Conservation (phyloP, 2,113 vertebrate genomes). For the Arenaria interpres region DNA sequence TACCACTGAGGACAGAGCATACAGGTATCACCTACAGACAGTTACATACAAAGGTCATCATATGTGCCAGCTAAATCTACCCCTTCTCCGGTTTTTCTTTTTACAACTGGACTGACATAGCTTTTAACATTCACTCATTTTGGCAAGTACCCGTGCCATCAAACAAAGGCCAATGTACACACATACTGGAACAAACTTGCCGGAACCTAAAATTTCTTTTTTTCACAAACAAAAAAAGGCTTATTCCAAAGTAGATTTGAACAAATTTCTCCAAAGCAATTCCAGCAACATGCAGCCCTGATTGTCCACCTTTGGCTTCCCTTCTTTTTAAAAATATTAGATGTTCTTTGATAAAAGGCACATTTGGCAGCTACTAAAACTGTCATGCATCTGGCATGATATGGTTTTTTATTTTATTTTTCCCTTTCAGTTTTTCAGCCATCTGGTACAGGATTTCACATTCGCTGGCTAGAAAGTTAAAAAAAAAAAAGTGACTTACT, state of each 20-base stretch:
- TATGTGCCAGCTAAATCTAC: conserved; percentile 31
- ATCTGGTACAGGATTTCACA: background rate
- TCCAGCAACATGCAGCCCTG: conserved; percentile 11
- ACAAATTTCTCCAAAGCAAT: conserved; percentile 49
- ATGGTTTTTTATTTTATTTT: background rate
- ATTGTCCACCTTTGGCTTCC: background rate
- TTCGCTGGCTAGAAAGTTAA: background rate
- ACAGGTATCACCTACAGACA: conserved; percentile 65
- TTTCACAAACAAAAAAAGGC: conserved; percentile 52
- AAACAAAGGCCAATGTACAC: conserved; percentile 60
- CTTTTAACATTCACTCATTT: conserved; percentile 46
- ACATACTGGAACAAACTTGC: conserved; percentile 27
- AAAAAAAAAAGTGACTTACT: background rate
- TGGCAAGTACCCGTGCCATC: conserved; percentile 62
- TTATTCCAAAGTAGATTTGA: conserved; percentile 40
- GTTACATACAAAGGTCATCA: conserved; percentile 59
- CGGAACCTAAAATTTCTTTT: conserved; percentile 52
- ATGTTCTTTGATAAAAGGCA: conserved; percentile 70
- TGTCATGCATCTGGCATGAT: conserved; percentile 51
- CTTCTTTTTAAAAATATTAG: conserved; percentile 46
- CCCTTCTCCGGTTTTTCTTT: background rate
- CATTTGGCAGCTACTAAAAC: conserved; percentile 71
- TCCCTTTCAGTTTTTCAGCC: background rate
- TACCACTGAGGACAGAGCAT: conserved; percentile 61
- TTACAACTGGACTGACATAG: conserved; percentile 53